A percentile compares a stretch with the other conserved stretches of the same genome.
Evolutionary conservation across 1,140 invertebrate species (phyloP).

Genomic region (Bombus terrestris): DNA sequence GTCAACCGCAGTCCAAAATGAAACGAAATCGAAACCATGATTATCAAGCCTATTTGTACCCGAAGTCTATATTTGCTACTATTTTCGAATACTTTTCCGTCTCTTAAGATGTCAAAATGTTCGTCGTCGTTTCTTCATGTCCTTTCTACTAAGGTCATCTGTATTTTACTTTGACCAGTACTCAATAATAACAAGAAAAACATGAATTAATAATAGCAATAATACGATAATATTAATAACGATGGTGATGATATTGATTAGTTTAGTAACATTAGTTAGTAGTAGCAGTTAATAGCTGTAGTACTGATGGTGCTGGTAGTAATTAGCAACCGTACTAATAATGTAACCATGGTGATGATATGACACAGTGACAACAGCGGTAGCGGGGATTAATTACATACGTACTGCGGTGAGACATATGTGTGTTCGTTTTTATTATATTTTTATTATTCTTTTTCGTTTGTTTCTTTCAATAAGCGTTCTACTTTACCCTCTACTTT

Average conservation of each 20-base stretch:
- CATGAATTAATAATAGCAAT: neutral
- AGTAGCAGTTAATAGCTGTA: constrained; percentile 40
- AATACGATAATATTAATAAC: constrained; percentile 7
- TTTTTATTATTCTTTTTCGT: constrained; percentile 34
- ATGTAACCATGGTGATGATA: constrained; percentile 41
- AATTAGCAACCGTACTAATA: constrained; percentile 36
- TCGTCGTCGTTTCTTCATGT: constrained; percentile 8
- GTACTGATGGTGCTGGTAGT: constrained; percentile 35
- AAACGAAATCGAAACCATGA: neutral
- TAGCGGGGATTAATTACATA: constrained; percentile 19
- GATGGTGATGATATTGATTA: constrained; percentile 22
- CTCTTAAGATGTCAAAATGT: neutral
- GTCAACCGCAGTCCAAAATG: constrained; percentile 10
- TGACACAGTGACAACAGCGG: constrained; percentile 33
- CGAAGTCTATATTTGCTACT: neutral
- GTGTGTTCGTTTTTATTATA: constrained; percentile 29
- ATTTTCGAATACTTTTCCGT: neutral
- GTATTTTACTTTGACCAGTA: neutral
- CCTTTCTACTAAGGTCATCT: neutral
- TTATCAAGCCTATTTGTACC: neutral
- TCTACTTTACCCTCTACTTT: constrained; percentile 51
- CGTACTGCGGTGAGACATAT: constrained; percentile 47
- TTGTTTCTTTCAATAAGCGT: constrained; percentile 47
- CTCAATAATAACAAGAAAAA: neutral
- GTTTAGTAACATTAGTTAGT: constrained; percentile 49